Conservation (phyloP, 2,113 vertebrate genomes). For the Ardeotis arabs region DNA sequence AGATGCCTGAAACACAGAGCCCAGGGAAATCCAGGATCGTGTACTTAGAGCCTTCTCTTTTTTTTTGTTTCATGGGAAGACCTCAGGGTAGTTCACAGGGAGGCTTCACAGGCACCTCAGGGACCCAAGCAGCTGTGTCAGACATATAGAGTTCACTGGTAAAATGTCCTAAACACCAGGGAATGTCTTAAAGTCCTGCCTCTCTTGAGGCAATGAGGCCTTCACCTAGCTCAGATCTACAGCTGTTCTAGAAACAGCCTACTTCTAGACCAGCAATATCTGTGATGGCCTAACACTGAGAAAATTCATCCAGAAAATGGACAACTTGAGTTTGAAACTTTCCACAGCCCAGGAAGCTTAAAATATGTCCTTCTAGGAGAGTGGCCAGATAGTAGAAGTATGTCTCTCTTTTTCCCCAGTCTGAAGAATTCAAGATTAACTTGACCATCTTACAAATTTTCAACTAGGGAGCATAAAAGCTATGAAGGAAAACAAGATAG, state of each 20-base stretch:
- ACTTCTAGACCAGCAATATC: not conserved
- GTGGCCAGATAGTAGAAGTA: not conserved
- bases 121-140: not conserved
- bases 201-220: not conserved
- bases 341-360: not conserved
- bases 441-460: not conserved
- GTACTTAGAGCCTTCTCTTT: not conserved
- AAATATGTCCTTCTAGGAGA: not conserved
- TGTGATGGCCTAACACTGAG: not conserved
- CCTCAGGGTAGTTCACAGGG: not conserved
- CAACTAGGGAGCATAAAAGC: rapidly evolving
- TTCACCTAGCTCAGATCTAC: not conserved
- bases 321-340: not conserved
- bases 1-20: not conserved
- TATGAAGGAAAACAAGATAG: not conserved
- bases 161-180: not conserved
- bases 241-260: not conserved
- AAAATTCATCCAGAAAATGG: not conserved
- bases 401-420: not conserved
- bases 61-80: not conserved
- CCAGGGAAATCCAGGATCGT: not conserved
- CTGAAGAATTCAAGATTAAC: not conserved
- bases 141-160: not conserved
- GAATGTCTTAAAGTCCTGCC: rapidly evolving
- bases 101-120: not conserved